Conservation (phyloP, 1,140 invertebrate species). For the Aphelinus certus region DNA sequence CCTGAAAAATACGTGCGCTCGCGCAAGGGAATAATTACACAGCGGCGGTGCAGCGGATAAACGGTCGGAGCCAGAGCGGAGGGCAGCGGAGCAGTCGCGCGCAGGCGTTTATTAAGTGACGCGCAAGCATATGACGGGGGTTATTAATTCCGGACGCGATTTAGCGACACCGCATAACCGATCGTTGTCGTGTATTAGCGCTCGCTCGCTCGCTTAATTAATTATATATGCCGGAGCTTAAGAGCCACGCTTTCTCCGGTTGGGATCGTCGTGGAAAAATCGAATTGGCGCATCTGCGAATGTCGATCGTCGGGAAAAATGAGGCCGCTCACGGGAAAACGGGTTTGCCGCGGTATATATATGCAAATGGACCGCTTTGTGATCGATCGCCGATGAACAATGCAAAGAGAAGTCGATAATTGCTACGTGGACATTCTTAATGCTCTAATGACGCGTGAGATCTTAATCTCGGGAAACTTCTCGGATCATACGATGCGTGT, state of each 20-base stretch:
- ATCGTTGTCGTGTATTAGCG: slow-evolving; percentile 53
- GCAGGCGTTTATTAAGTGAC: slow-evolving; percentile 59
- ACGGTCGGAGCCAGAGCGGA: slow-evolving; percentile 43
- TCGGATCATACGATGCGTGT: no score
- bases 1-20: slow-evolving; percentile 37
- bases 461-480: no score
- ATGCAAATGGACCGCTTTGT: slow-evolving; percentile 56
- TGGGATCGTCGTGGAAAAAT: no score
- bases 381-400: no score
- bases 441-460: no score
- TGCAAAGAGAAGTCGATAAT: no score
- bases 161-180: slow-evolving; percentile 47
- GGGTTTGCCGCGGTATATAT: no score
- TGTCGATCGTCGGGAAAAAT: no score
- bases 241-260: no score
- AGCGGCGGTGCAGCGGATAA: slow-evolving; percentile 47
- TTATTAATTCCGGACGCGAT: slow-evolving; percentile 57
- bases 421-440: no score
- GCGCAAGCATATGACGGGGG: slow-evolving; percentile 14
- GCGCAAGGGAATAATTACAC: slow-evolving; percentile 53
- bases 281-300: no score
- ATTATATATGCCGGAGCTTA: slow-evolving; percentile 44
- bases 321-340: no score
- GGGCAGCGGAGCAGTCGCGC: slow-evolving; percentile 35
- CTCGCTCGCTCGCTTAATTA: slow-evolving; percentile 52